Percentiles rank a stretch among this genome's conserved stretches.
These are phyloP conservation scores for Rhadina sibilatrix DNA, from an alignment of 2,113 vertebrate species.

Conservation along the genomic window DNA sequence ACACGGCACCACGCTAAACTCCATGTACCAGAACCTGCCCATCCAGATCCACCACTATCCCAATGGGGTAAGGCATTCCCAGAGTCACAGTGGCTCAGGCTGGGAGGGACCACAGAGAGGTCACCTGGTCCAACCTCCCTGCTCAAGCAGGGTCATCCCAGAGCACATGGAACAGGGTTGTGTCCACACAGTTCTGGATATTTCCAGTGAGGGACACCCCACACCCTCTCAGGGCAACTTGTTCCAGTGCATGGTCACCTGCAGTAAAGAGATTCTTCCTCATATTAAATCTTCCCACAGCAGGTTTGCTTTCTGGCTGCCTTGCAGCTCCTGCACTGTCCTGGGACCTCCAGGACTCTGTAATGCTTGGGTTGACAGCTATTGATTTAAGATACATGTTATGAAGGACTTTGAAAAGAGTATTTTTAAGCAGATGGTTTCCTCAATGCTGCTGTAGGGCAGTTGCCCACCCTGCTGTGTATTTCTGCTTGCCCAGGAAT, in stretches of 20 bases:
- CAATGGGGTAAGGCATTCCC: conserved; percentile 82
- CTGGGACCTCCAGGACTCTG: neutral
- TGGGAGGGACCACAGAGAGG: neutral
- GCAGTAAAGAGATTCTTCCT: neutral
- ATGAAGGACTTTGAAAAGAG: neutral
- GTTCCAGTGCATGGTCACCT: neutral
- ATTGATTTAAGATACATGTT: neutral
- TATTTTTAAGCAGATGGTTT: neutral
- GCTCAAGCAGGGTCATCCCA: neutral
- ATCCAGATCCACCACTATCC: conserved; percentile 95
- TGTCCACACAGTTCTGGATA: neutral
- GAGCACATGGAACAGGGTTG: neutral
- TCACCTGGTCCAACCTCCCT: neutral
- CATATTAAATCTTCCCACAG: neutral
- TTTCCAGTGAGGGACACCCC: neutral
- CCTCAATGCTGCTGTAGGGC: neutral
- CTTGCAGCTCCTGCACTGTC: neutral
- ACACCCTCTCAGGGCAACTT: neutral
- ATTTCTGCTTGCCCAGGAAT: neutral
- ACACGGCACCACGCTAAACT: conserved; percentile 83
- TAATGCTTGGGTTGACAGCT: neutral
- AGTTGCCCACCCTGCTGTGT: accelerated
- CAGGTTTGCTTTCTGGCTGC: neutral
- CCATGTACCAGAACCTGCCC: conserved; percentile 94
- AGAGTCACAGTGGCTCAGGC: neutral